A percentile compares a stretch with the other conserved stretches of the same genome.
Conservation (phyloP, 2,888 invertebrate species). For the Siphlonurus alternatus region DNA sequence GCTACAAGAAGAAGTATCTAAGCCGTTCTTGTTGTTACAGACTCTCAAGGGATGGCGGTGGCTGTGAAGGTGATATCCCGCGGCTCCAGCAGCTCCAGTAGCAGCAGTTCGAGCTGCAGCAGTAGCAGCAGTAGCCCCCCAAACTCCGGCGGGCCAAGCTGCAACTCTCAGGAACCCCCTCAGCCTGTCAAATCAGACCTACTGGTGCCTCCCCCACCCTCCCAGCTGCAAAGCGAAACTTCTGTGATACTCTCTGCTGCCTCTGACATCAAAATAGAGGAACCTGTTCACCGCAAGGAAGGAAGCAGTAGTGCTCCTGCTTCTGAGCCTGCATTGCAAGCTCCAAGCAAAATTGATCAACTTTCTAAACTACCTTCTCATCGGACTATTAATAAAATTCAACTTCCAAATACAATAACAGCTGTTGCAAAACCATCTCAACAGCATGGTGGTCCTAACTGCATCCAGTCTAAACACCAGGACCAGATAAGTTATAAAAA, state of each 20-base stretch:
- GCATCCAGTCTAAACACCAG: not conserved
- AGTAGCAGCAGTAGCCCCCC: conserved; percentile 1
- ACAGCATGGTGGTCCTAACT: not conserved
- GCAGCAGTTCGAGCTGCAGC: not conserved
- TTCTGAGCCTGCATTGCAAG: not conserved
- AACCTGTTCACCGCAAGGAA: not conserved
- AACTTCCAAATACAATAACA: not conserved
- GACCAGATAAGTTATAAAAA: not conserved
- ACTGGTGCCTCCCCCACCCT: not conserved
- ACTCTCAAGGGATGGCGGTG: conserved; percentile 24
- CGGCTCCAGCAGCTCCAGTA: conserved; percentile 10
- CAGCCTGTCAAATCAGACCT: not conserved
- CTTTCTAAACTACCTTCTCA: not conserved
- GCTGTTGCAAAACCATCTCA: not conserved
- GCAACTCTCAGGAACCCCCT: not conserved
- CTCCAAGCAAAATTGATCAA: not conserved
- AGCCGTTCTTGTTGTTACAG: conserved; percentile 19
- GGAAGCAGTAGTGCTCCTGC: not conserved
- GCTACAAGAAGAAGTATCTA: no score
- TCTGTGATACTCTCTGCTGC: not conserved
- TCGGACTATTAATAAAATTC: not conserved
- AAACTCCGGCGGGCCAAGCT: not conserved
- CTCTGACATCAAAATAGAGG: not conserved
- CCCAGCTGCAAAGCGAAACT: not conserved
- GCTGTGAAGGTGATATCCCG: conserved; percentile 14